These are phyloP conservation scores for Sebastolobus altivelis DNA, from an alignment of 2,797 vertebrate species.

Conservation along the genomic window DNA sequence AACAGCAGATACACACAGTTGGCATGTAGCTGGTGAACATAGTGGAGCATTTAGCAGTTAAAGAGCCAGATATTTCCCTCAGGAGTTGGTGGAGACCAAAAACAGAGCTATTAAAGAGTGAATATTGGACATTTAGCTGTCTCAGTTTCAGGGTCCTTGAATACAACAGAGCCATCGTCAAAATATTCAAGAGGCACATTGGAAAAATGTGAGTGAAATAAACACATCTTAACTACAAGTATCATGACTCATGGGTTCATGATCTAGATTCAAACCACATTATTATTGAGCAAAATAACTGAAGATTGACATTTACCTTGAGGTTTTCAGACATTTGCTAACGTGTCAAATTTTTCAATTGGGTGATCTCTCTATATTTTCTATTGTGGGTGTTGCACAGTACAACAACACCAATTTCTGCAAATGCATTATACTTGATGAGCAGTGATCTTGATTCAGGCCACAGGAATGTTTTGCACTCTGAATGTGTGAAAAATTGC, in stretches of 20 bases:
- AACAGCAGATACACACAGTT: not conserved
- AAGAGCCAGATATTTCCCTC: not conserved
- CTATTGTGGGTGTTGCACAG: not conserved
- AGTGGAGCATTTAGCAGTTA: not conserved
- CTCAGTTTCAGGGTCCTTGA: not conserved
- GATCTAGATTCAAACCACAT: constrained; percentile 29
- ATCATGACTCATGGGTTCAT: constrained; percentile 18
- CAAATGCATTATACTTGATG: not conserved
- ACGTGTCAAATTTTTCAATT: not conserved
- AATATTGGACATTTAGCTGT: not conserved
- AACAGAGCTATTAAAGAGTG: not conserved
- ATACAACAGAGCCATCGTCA: not conserved
- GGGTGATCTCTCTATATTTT: constrained; percentile 13
- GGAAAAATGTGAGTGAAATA: not conserved
- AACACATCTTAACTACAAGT: not conserved
- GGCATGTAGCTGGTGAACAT: not conserved
- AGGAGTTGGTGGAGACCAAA: not conserved
- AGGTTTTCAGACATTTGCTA: constrained; percentile 36
- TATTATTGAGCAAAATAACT: constrained; percentile 45
- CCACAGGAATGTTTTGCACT: constrained; percentile 47
- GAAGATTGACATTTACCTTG: constrained; percentile 37
- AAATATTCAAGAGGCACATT: no score
- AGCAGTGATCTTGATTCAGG: constrained; percentile 44
- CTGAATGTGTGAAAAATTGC: constrained; percentile 57
- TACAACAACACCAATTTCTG: constrained; percentile 8